These are phyloP conservation scores for Phylloscopus trochiloides DNA, from an alignment of 2,113 vertebrate species.

Conservation along the genomic window DNA sequence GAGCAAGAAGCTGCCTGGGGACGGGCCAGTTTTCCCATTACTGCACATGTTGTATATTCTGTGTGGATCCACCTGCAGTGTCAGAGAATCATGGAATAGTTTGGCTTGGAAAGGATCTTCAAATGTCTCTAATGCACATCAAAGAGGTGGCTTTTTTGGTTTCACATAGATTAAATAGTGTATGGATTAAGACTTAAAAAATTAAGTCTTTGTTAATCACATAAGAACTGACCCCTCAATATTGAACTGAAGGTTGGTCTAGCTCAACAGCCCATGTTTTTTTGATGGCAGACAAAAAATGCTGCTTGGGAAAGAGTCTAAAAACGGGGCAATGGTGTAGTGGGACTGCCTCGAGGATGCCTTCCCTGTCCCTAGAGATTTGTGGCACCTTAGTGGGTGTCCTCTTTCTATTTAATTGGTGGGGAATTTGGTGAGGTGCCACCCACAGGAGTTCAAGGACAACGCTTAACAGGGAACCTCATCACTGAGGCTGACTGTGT, in stretches of 20 bases:
- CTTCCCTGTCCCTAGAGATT: background rate
- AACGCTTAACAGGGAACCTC: background rate
- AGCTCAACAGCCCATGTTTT: background rate
- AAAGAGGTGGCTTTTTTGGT: background rate
- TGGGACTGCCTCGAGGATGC: background rate
- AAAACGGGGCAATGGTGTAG: background rate
- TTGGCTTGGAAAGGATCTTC: background rate
- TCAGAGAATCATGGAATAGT: background rate
- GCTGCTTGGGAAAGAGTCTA: background rate
- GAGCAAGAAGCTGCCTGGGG: background rate
- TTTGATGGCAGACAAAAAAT: background rate
- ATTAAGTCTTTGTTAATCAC: background rate
- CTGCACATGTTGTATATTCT: background rate
- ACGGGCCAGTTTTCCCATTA: background rate
- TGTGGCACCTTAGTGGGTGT: background rate
- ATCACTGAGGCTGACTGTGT: accelerated
- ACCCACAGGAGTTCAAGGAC: background rate
- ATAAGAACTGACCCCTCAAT: background rate
- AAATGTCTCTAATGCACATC: background rate
- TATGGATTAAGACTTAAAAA: background rate
- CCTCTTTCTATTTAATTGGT: background rate
- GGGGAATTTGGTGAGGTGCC: background rate
- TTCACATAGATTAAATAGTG: background rate
- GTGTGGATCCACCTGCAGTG: background rate
- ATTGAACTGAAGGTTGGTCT: background rate